phyloP scores from a whole-genome alignment of 2,888 invertebrate species.

The Ochropacha duplaris region DNA sequence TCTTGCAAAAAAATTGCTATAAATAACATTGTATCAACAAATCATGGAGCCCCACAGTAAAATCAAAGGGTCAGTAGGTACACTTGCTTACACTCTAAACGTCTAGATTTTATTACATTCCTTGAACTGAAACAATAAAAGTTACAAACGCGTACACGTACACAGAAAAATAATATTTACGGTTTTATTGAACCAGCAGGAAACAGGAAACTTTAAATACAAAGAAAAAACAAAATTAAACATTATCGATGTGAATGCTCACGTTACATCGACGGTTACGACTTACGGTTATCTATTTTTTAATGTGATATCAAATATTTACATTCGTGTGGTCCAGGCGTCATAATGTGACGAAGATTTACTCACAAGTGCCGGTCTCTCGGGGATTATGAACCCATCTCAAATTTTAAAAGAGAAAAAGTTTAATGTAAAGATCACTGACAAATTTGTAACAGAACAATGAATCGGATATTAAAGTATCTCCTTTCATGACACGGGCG shows the following conservation, averaged over 20 bases:
- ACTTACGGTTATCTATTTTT: slow-evolving; percentile 40
- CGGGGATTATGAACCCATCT: slow-evolving; percentile 77
- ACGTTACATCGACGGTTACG: slow-evolving; percentile 29
- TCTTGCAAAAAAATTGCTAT: too few relatives aligned
- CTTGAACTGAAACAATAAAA: slow-evolving; percentile 22
- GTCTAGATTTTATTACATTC: slow-evolving; percentile 39
- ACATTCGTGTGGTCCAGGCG: slow-evolving; percentile 73
- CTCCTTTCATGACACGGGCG: slow-evolving; percentile 78
- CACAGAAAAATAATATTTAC: slow-evolving; percentile 2
- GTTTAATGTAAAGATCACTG: slow-evolving; percentile 82
- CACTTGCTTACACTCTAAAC: neutral
- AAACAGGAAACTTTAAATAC: slow-evolving; percentile 34
- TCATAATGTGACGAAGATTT: slow-evolving; percentile 67
- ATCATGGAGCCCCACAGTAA: neutral
- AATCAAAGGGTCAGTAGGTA: neutral
- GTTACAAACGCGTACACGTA: neutral
- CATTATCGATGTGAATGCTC: slow-evolving; percentile 39
- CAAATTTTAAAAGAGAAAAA: slow-evolving; percentile 78
- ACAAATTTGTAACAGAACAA: slow-evolving; percentile 84
- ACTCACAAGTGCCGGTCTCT: slow-evolving; percentile 65
- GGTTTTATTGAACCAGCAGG: slow-evolving; percentile 10
- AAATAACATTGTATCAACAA: neutral
- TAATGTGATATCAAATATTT: slow-evolving; percentile 55
- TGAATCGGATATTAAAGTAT: slow-evolving; percentile 82
- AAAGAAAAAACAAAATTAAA: slow-evolving; percentile 21